These are phyloP conservation scores for Drosophila anceps DNA, from an alignment of 2,888 invertebrate species.

Conservation along the genomic window DNA sequence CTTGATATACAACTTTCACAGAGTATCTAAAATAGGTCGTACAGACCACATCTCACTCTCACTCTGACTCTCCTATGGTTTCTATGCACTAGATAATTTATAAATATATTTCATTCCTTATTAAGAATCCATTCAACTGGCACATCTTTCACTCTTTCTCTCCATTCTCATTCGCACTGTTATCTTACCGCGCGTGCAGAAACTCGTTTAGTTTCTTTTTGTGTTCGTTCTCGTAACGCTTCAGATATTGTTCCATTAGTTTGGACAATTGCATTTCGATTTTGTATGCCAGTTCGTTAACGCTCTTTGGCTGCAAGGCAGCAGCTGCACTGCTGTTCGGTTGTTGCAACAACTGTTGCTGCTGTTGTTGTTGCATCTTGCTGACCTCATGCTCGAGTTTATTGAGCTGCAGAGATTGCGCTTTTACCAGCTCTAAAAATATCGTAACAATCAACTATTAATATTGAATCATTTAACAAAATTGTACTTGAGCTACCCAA, in stretches of 20 bases:
- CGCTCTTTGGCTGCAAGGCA: slow-evolving; percentile 68
- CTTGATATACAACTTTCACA: background rate
- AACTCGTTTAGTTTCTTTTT: slow-evolving; percentile 83
- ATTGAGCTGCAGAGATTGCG: slow-evolving; percentile 86
- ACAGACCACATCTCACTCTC: too few relatives aligned
- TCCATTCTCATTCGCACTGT: background rate
- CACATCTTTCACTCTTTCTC: background rate
- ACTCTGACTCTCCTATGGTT: too few relatives aligned
- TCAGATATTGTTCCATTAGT: slow-evolving; percentile 84
- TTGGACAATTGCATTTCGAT: slow-evolving; percentile 84
- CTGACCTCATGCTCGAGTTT: slow-evolving; percentile 85
- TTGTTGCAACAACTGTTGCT: slow-evolving; percentile 29
- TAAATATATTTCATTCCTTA: background rate
- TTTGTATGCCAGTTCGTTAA: slow-evolving; percentile 82
- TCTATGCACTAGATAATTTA: background rate
- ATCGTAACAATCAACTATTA: background rate
- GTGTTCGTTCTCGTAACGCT: slow-evolving; percentile 84
- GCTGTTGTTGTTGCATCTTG: slow-evolving; percentile 70
- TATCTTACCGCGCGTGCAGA: slow-evolving; percentile 79
- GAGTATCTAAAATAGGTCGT: too few relatives aligned
- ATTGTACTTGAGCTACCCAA: slow-evolving; percentile 70
- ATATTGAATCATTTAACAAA: background rate
- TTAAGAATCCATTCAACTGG: background rate
- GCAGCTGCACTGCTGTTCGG: slow-evolving; percentile 50
- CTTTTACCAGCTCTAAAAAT: slow-evolving; percentile 86